Evolutionary conservation across 2,888 invertebrate species (phyloP).

Genomic region (Pollenia labialis): DNA sequence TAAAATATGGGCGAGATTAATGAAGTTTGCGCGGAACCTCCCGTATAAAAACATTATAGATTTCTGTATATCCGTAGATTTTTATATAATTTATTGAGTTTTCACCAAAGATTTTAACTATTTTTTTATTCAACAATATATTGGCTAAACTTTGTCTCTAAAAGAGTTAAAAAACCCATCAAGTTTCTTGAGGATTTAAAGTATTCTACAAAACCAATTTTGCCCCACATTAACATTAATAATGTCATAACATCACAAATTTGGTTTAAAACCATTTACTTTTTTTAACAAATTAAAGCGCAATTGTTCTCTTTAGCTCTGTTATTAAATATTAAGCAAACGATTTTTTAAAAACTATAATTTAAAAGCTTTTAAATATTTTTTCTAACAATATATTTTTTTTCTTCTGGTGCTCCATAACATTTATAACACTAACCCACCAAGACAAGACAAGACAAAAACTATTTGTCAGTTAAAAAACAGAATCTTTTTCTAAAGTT

Average conservation of each 20-base stretch:
- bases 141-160: too few relatives aligned
- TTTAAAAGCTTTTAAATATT: slow-evolving; percentile 33
- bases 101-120: too few relatives aligned
- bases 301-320: slow-evolving; percentile 39
- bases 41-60: too few relatives aligned
- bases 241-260: neutral
- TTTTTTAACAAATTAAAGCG: slow-evolving; percentile 16
- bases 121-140: too few relatives aligned
- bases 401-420: neutral
- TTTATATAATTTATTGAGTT: too few relatives aligned
- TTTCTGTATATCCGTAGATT: too few relatives aligned
- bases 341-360: slow-evolving; percentile 49
- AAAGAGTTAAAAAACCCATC: too few relatives aligned
- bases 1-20: too few relatives aligned
- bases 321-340: slow-evolving; percentile 64
- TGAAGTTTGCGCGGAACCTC: too few relatives aligned
- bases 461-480: slow-evolving; percentile 34
- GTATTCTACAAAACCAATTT: neutral
- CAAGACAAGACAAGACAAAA: slow-evolving; percentile 8
- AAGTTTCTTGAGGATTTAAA: neutral
- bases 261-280: slow-evolving; percentile 30
- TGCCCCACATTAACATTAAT: slow-evolving; percentile 10
- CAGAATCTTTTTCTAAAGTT: slow-evolving; percentile 23
- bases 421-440: slow-evolving; percentile 34
- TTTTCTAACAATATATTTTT: slow-evolving; percentile 16